phyloP scores from a whole-genome alignment of 1,140 invertebrate species.

The Psilanteris sp. region DNA sequence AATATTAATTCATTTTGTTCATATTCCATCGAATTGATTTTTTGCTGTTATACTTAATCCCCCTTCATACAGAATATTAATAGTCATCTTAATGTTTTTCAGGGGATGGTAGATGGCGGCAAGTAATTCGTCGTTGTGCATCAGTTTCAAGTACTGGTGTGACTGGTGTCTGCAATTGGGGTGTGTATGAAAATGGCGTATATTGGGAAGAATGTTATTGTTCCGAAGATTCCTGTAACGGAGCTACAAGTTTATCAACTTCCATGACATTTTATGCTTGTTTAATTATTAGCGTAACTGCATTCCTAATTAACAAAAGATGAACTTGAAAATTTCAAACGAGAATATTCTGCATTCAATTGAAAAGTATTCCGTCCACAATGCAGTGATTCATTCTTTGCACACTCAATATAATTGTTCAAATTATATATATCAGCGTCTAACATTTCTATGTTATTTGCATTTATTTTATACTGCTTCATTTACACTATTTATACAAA shows the following conservation, averaged over 20 bases:
- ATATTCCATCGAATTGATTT: no score
- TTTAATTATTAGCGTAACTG: slow-evolving; percentile 4
- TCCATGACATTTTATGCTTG: slow-evolving; percentile 21
- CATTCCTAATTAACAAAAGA: slow-evolving; percentile 24
- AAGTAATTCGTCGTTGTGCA: slow-evolving; percentile 93
- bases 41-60: no score
- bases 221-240: slow-evolving; percentile 92
- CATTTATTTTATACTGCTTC: no score
- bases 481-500: no score
- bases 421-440: no score
- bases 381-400: neutral
- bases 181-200: slow-evolving; percentile 93
- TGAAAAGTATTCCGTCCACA: slow-evolving; percentile 18
- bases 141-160: slow-evolving; percentile 94
- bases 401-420: no score
- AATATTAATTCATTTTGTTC: no score
- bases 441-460: no score
- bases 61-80: no score
- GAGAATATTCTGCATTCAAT: no score
- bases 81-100: no score
- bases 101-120: slow-evolving; percentile 95
- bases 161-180: slow-evolving; percentile 96
- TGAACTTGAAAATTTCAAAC: slow-evolving; percentile 7
- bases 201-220: slow-evolving; percentile 98
- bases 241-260: slow-evolving; percentile 49